Evolutionary conservation across 2,113 vertebrate species (phyloP).

Genomic region (Leuciscus idus): DNA sequence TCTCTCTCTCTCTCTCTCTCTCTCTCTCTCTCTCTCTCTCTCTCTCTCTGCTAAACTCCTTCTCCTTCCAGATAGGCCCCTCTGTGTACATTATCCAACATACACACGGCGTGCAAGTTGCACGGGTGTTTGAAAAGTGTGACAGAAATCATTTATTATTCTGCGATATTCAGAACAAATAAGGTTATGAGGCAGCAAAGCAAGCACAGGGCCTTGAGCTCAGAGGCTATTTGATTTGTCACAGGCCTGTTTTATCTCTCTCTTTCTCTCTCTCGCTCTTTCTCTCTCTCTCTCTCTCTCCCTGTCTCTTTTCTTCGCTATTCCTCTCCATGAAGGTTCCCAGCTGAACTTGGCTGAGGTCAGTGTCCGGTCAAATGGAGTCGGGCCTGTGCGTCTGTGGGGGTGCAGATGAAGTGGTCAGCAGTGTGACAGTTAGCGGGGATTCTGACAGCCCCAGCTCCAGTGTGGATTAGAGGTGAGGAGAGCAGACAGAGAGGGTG

Average conservation of each 20-base stretch:
- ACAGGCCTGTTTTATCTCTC: conserved; percentile 46
- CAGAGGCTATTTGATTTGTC: conserved; percentile 47
- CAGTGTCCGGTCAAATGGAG: conserved; percentile 53
- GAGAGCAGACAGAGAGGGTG: conserved; percentile 13
- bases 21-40: conserved; percentile 1
- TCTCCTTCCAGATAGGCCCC: conserved; percentile 47
- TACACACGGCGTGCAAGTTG: conserved; percentile 44
- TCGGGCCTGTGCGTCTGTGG: conserved; percentile 44
- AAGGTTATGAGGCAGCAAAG: conserved; percentile 49
- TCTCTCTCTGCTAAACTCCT: background rate
- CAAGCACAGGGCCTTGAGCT: conserved; percentile 32
- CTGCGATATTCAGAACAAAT: conserved; percentile 53
- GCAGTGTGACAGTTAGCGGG: conserved; percentile 54
- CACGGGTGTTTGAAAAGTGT: conserved; percentile 59
- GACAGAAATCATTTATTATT: conserved; percentile 59
- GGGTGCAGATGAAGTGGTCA: conserved; percentile 59
- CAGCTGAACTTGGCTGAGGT: conserved; percentile 50
- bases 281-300: conserved; percentile 18
- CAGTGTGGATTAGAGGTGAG: conserved; percentile 52
- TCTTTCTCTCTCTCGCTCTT: conserved; percentile 44
- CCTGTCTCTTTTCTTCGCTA: conserved; percentile 26
- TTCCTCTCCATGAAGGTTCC: conserved; percentile 38
- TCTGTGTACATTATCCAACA: conserved; percentile 58
- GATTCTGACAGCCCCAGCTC: conserved; percentile 52
- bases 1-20: background rate